Percentiles rank a stretch among this genome's conserved stretches.
Evolutionary conservation across 2,113 vertebrate genomes (phyloP).

Genomic region (Oreochromis spilurus): DNA sequence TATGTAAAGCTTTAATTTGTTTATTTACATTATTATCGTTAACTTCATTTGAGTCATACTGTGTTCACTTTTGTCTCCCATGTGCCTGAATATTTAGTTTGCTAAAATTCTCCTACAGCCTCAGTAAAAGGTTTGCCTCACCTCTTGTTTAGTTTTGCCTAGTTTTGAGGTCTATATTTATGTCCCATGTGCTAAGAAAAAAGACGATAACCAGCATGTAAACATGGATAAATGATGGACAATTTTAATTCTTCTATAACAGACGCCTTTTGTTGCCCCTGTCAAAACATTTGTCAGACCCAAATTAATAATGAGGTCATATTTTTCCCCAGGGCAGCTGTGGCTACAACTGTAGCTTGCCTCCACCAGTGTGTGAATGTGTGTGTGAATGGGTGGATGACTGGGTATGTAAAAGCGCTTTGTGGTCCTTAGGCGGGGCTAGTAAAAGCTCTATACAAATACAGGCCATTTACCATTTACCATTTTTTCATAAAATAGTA

Average conservation of each 20-base stretch:
- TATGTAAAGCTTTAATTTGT: rapidly evolving
- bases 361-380: no score
- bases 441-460: no score
- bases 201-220: neutral
- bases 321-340: neutral
- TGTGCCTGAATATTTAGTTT: neutral
- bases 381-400: no score
- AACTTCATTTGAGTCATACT: rapidly evolving
- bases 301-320: neutral
- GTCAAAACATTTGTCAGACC: rapidly evolving
- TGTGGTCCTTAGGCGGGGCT: no score
- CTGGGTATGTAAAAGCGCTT: no score
- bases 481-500: neutral
- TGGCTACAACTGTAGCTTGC: no score
- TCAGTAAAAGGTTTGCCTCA: rapidly evolving
- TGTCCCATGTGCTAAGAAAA: neutral
- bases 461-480: no score
- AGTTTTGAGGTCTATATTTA: neutral
- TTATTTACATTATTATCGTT: neutral
- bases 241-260: neutral
- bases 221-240: neutral
- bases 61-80: no score
- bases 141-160: rapidly evolving
- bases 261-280: rapidly evolving
- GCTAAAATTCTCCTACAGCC: neutral